phyloP scores from a whole-genome alignment of 2,888 invertebrate species.

The Thymelicus acteon region DNA sequence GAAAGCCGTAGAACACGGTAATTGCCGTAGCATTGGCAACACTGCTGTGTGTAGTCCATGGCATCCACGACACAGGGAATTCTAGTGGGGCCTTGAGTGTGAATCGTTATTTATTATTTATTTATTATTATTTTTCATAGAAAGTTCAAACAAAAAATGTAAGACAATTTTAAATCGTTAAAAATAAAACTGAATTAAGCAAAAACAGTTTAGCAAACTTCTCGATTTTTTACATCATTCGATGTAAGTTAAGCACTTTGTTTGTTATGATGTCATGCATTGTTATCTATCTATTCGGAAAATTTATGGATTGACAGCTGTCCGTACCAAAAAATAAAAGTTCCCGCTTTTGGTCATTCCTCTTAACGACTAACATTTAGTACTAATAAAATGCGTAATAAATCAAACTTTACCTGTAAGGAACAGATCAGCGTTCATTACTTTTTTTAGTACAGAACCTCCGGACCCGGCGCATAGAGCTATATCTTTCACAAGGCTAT shows the following conservation, averaged over 20 bases:
- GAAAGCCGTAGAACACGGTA: too few relatives aligned
- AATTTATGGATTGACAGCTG: background rate
- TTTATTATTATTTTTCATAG: too few relatives aligned
- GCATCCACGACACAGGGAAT: too few relatives aligned
- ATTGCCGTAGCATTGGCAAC: too few relatives aligned
- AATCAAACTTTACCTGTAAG: constrained; percentile 86
- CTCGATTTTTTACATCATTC: background rate
- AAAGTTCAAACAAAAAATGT: constrained; percentile 17
- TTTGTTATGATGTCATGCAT: constrained; percentile 5
- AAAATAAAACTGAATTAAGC: background rate
- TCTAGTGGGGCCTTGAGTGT: too few relatives aligned
- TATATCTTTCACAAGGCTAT: constrained; percentile 84
- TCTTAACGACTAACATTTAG: background rate
- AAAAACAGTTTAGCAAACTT: background rate
- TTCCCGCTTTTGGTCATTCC: background rate
- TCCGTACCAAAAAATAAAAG: background rate
- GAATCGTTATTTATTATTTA: too few relatives aligned
- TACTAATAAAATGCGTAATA: constrained; percentile 4
- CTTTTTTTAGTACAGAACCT: constrained; percentile 88
- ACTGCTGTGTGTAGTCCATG: too few relatives aligned
- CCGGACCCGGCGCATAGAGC: constrained; percentile 97
- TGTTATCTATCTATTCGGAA: background rate
- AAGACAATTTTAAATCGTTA: background rate
- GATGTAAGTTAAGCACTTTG: background rate
- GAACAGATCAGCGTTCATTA: constrained; percentile 89